These are phyloP conservation scores for Pecten maximus DNA, from an alignment of 2,888 invertebrate species.

Conservation along the genomic window DNA sequence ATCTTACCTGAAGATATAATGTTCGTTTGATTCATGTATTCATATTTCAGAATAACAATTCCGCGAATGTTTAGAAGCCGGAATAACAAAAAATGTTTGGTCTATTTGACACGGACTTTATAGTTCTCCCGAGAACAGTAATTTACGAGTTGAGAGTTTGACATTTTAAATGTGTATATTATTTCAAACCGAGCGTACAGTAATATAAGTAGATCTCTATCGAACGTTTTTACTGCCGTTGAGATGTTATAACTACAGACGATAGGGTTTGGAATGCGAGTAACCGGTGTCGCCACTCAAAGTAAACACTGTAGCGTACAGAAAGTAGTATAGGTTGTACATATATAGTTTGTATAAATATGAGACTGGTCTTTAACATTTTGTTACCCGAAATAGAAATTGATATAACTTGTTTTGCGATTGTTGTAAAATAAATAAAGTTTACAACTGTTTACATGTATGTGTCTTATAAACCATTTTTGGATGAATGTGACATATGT, in stretches of 20 bases:
- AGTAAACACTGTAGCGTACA: too few relatives aligned
- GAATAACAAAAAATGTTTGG: not conserved
- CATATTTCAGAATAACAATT: conserved; percentile 30
- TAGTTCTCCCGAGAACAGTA: not conserved
- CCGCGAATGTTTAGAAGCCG: not conserved
- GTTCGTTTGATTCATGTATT: not conserved
- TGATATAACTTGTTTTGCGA: too few relatives aligned
- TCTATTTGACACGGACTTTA: not conserved
- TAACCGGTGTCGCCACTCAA: too few relatives aligned
- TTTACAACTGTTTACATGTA: too few relatives aligned
- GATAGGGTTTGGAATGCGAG: too few relatives aligned
- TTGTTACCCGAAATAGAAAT: too few relatives aligned
- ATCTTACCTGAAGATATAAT: conserved; percentile 9
- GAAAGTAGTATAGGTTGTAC: too few relatives aligned
- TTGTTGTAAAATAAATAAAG: too few relatives aligned
- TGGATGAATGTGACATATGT: too few relatives aligned
- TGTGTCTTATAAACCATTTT: too few relatives aligned
- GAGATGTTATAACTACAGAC: not conserved
- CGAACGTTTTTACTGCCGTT: not conserved
- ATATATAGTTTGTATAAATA: too few relatives aligned
- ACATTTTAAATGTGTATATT: not conserved
- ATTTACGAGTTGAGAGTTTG: not conserved
- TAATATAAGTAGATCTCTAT: not conserved
- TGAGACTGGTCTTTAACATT: too few relatives aligned
- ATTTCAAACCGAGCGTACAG: not conserved